These are phyloP conservation scores for Melolontha melolontha DNA, from an alignment of 2,888 invertebrate genomes.

Conservation along the genomic window DNA sequence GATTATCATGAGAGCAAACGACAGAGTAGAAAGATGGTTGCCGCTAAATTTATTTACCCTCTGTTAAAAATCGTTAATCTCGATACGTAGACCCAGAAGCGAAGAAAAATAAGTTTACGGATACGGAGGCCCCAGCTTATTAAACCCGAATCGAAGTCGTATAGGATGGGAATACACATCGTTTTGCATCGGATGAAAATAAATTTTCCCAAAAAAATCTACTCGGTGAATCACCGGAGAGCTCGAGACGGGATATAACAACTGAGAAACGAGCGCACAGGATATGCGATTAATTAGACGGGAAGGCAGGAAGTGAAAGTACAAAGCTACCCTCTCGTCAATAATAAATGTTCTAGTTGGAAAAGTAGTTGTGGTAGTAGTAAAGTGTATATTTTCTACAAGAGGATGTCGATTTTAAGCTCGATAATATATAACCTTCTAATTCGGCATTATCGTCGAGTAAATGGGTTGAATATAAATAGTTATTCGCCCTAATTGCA, in stretches of 20 bases:
- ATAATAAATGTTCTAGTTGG: conserved; percentile 24
- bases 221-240: background rate
- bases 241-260: conserved; percentile 3
- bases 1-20: too few species aligned
- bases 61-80: too few species aligned
- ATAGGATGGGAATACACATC: background rate
- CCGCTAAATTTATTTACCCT: too few species aligned
- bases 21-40: too few species aligned
- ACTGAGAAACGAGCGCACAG: conserved; percentile 12
- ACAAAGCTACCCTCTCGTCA: conserved; percentile 21
- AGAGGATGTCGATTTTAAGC: too few species aligned
- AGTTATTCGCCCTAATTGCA: too few species aligned
- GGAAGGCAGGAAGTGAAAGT: conserved; percentile 26
- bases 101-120: conserved; percentile 12
- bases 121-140: conserved; percentile 9
- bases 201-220: conserved; percentile 12
- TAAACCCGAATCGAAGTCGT: conserved; percentile 14
- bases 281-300: conserved; percentile 23
- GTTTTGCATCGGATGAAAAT: conserved; percentile 25
- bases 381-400: too few species aligned
- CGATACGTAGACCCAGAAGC: background rate
- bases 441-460: too few species aligned
- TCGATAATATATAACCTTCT: too few species aligned
- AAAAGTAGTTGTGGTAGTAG: background rate
- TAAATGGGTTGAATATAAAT: too few species aligned